Conservation (phyloP, 2,888 invertebrate genomes). For the Platypus cylindrus region DNA sequence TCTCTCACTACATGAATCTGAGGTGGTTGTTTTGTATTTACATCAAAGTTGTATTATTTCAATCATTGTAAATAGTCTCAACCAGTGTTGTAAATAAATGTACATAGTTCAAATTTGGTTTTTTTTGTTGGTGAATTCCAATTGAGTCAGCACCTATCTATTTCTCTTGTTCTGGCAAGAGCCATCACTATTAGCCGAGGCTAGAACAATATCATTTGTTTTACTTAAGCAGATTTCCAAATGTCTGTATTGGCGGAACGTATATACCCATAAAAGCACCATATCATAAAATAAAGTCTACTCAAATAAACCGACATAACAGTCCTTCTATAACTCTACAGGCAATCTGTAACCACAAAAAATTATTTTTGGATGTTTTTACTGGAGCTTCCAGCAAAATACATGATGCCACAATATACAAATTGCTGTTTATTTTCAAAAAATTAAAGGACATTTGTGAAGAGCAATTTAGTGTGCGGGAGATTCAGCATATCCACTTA, state of each 20-base stretch:
- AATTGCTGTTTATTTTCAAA: conserved; percentile 17
- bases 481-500: conserved; percentile 22
- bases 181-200: too few relatives aligned
- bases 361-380: conserved; percentile 22
- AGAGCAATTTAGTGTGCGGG: conserved; percentile 20
- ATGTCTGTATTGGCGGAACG: conserved; percentile 18
- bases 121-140: too few relatives aligned
- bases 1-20: too few relatives aligned
- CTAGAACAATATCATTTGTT: too few relatives aligned
- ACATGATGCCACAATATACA: conserved; percentile 21
- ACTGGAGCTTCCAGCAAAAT: conserved; percentile 24
- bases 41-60: too few relatives aligned
- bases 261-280: conserved; percentile 20
- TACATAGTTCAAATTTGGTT: too few relatives aligned
- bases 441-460: conserved; percentile 16
- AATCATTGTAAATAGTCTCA: too few relatives aligned
- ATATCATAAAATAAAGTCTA: conserved; percentile 23
- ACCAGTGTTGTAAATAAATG: too few relatives aligned
- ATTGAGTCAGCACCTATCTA: too few relatives aligned
- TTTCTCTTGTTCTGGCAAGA: too few relatives aligned
- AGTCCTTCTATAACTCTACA: conserved; percentile 21
- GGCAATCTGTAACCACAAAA: conserved; percentile 23
- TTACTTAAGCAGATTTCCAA: conserved; percentile 14
- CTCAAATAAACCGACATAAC: conserved; percentile 25
- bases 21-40: too few relatives aligned